Evolutionary conservation across 2,888 invertebrate genomes (phyloP).

Genomic region (Hymenopus coronatus): DNA sequence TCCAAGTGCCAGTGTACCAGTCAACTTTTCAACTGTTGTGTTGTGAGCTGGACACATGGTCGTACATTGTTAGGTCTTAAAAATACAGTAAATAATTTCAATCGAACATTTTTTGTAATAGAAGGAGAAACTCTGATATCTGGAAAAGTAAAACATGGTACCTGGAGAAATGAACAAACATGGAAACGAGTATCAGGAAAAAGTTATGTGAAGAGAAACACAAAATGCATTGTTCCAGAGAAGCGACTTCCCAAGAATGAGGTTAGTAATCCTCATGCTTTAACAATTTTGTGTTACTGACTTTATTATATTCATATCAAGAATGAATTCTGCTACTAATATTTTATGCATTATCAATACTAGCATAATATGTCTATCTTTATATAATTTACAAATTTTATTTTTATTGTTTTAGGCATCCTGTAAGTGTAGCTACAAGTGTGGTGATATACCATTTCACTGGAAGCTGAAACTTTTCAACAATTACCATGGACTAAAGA

Average conservation of each 20-base stretch:
- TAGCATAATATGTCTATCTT: background rate
- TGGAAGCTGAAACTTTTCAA: conserved; percentile 5
- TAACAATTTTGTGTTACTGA: too few relatives aligned
- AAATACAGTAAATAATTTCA: too few relatives aligned
- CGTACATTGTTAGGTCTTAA: too few relatives aligned
- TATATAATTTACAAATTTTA: background rate
- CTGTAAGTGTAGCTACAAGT: background rate
- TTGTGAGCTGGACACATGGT: too few relatives aligned
- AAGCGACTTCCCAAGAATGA: background rate
- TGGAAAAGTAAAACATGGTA: background rate
- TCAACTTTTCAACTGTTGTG: background rate
- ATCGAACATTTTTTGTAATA: background rate
- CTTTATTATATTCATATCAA: too few relatives aligned
- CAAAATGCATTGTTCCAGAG: background rate
- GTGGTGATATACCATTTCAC: background rate
- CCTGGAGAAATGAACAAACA: background rate
- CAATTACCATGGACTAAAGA: background rate
- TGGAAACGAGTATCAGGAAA: background rate
- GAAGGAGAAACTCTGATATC: background rate
- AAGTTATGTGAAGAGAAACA: background rate
- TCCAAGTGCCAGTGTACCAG: background rate
- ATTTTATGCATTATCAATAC: too few relatives aligned
- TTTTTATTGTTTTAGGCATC: background rate
- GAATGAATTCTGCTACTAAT: too few relatives aligned
- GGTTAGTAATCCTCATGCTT: background rate